These are phyloP conservation scores for Axis porcinus DNA, from an alignment of 2,113 vertebrate genomes.

Conservation along the genomic window DNA sequence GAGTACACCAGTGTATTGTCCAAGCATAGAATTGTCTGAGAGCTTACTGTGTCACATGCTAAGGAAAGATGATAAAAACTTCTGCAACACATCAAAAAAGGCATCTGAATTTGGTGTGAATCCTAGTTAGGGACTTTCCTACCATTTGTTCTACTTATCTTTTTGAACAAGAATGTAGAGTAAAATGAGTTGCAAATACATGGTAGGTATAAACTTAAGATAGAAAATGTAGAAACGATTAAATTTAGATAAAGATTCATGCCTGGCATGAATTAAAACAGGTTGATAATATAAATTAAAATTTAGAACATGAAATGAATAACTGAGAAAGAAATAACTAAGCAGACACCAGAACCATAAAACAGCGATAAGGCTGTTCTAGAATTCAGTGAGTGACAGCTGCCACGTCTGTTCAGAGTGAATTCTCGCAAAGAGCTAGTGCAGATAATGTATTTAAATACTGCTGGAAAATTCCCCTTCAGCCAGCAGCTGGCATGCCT, in stretches of 20 bases:
- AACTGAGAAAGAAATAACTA: background rate
- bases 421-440: slow-evolving; percentile 72
- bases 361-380: background rate
- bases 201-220: background rate
- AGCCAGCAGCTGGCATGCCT: slow-evolving; percentile 74
- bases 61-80: background rate
- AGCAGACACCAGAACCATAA: background rate
- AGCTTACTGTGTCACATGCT: background rate
- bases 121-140: background rate
- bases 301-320: background rate
- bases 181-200: background rate
- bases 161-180: background rate
- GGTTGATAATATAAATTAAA: background rate
- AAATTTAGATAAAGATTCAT: background rate
- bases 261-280: background rate
- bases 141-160: background rate
- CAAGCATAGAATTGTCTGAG: background rate
- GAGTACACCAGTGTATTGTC: background rate
- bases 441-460: slow-evolving; percentile 73
- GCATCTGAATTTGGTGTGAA: background rate
- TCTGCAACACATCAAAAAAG: background rate
- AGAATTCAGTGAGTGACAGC: slow-evolving; percentile 3
- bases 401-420: slow-evolving; percentile 41
- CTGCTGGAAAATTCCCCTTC: slow-evolving; percentile 72
- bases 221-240: background rate